Base-by-base conservation (phyloP, 2,888 invertebrate genomes). In the Ormyrus labotus region DNA sequence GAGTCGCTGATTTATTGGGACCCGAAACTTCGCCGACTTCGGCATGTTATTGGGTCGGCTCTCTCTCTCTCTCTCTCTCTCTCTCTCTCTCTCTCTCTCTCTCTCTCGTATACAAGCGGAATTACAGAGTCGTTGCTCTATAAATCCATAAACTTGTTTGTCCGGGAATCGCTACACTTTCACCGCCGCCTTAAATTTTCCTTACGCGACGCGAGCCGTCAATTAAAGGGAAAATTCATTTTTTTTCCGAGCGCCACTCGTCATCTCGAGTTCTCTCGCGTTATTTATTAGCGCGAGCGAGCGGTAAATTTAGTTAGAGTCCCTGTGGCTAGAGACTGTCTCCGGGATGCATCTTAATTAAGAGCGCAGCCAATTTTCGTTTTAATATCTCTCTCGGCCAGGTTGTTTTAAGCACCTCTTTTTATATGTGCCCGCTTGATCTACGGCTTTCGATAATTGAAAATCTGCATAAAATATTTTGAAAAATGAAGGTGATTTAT, bases 1-100 rank as follows among this genome's bases (percentile, higher is more conserved):
- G 84, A 85, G 83, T 79, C 74, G 72, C 64, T 84, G 84, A 86
- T 86, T 86, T 85, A 86, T 83, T 81, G 63, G 72, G 5, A 7
- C 4, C 48, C 55, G 64, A 77, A 77, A 70, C 55, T 77, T 63
- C 34, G 34, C 6, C 63, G 55, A 73, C 48, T 67, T 74, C 67
- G 67, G 67, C 67, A 50, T 67, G 74, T 67, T 74, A 74, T 74
- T 67, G 67, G 65, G 5, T 8, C 11, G n/a, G 58, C 48, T 50
- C n/a, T n/a, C n/a, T n/a, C n/a, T n/a, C n/a, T n/a, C n/a, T n/a
- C n/a, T n/a, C n/a, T n/a, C n/a, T n/a, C n/a, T n/a, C n/a, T n/a
- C n/a, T n/a, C n/a, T n/a, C n/a, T n/a, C 19, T 19, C 19, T 19
- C 19, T 19, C 19, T 19, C 19, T 19, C 19, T 19, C 19, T 19